Conservation (phyloP, 2,797 vertebrate genomes). For the Botia almorhae region DNA sequence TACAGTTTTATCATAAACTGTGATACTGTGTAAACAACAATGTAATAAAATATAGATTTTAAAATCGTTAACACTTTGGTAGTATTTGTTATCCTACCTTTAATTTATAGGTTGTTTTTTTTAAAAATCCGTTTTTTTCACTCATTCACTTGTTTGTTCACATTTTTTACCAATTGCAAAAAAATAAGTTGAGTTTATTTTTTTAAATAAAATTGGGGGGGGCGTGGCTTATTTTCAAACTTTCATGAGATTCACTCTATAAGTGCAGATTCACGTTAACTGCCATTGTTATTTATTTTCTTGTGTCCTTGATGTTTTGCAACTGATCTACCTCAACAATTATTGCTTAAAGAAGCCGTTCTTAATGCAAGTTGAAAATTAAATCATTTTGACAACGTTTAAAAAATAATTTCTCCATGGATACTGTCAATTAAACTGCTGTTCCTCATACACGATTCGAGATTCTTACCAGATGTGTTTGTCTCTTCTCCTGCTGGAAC, state of each 20-base stretch:
- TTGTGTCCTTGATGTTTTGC: too few species aligned
- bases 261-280: not conserved
- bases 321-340: not conserved
- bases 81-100: not conserved
- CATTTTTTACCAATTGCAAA: too few species aligned
- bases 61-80: not conserved
- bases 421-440: not conserved
- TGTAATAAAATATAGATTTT: not conserved
- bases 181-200: too few species aligned
- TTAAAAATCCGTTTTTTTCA: too few species aligned
- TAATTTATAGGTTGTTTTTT: too few species aligned
- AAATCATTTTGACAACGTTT: not conserved
- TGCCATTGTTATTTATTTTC: too few species aligned
- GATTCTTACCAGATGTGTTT: conserved; percentile 87
- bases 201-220: too few species aligned
- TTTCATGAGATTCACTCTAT: not conserved
- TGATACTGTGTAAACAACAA: not conserved
- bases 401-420: not conserved
- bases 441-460: not conserved
- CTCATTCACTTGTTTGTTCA: too few species aligned
- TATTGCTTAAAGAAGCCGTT: not conserved
- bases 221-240: too few species aligned
- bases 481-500: conserved; percentile 84
- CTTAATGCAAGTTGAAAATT: not conserved
- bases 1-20: not conserved